Evolutionary conservation across 2,888 invertebrate genomes (phyloP).

Genomic region (Drosophila leonis): DNA sequence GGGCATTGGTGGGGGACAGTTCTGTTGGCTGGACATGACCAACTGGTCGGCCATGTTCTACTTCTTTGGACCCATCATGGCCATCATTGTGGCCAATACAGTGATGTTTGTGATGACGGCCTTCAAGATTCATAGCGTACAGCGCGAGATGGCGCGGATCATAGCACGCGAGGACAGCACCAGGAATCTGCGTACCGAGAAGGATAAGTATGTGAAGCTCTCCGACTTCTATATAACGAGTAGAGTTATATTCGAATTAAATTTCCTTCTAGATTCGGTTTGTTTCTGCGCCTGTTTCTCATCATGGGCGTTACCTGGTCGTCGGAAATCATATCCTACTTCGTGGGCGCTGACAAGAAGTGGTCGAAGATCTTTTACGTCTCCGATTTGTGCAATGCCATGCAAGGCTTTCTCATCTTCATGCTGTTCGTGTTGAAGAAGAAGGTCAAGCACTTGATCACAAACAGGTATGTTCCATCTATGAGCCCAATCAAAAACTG

Average conservation of each 20-base stretch:
- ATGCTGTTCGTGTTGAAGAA: slow-evolving; percentile 88
- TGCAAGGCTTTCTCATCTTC: slow-evolving; percentile 88
- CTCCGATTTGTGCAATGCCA: slow-evolving; percentile 87
- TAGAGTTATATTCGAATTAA: background rate
- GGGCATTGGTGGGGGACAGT: slow-evolving; percentile 86
- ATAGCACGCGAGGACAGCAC: slow-evolving; percentile 83
- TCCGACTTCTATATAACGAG: background rate
- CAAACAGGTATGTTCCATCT: slow-evolving; percentile 78
- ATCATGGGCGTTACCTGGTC: slow-evolving; percentile 95
- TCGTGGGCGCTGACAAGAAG: slow-evolving; percentile 85
- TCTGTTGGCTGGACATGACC: slow-evolving; percentile 87
- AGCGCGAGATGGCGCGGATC: slow-evolving; percentile 83
- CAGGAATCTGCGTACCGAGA: slow-evolving; percentile 83
- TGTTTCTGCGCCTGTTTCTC: slow-evolving; percentile 92
- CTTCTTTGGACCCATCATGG: slow-evolving; percentile 82
- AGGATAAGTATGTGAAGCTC: slow-evolving; percentile 79
- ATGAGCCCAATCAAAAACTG: background rate
- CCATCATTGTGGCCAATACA: slow-evolving; percentile 82
- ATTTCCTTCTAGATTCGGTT: slow-evolving; percentile 88
- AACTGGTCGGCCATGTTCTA: slow-evolving; percentile 84
- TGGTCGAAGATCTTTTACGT: slow-evolving; percentile 84
- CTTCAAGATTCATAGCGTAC: slow-evolving; percentile 83
- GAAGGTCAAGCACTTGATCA: slow-evolving; percentile 83
- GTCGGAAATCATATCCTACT: slow-evolving; percentile 92
- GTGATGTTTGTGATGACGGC: slow-evolving; percentile 84